phyloP scores from a whole-genome alignment of 1,140 invertebrate species.

The Scylla paramamosain region DNA sequence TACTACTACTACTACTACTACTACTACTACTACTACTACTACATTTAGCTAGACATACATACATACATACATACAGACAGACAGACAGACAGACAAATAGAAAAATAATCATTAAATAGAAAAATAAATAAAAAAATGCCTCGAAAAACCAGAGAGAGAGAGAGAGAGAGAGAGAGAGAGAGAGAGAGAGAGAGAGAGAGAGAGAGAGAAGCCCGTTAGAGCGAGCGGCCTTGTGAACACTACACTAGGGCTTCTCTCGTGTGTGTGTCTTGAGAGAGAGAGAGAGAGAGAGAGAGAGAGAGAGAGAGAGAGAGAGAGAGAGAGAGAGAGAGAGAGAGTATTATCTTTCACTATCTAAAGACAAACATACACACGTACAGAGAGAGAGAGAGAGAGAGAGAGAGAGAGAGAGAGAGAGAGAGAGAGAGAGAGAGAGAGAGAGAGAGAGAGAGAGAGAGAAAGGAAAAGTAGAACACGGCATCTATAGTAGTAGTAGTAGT shows the following conservation, averaged over 20 bases:
- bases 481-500: not conserved
- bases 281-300: no score
- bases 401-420: constrained; percentile 53
- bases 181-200: not conserved
- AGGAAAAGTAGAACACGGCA: not conserved
- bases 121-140: no score
- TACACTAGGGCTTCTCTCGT: not conserved
- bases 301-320: no score
- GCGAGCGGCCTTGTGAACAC: no score
- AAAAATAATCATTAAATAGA: no score
- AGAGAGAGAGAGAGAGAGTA: no score
- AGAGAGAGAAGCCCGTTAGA: not conserved
- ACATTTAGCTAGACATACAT: no score
- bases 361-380: no score
- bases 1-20: constrained; percentile 28
- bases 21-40: constrained; percentile 28
- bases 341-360: no score
- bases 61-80: no score
- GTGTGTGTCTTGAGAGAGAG: not conserved
- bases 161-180: not conserved
- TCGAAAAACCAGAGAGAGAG: no score
- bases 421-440: constrained; percentile 67
- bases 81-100: no score
- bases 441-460: constrained; percentile 64
- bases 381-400: constrained; percentile 28